These are phyloP conservation scores for Rhopalosiphum padi DNA, from an alignment of 1,140 invertebrate species.

Conservation along the genomic window DNA sequence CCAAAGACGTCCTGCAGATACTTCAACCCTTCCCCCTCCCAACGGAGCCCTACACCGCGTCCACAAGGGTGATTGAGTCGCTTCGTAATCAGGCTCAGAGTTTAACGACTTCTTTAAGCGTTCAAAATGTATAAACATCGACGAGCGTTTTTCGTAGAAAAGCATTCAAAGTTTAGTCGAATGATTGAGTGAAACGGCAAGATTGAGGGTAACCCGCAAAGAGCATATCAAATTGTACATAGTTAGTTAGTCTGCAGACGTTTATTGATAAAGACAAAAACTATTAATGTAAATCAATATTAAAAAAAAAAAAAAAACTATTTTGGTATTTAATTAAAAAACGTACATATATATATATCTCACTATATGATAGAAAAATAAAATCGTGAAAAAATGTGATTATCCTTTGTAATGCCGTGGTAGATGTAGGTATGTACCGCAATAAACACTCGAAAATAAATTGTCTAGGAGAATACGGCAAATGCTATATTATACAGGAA, in stretches of 20 bases:
- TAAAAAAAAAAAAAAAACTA: not conserved
- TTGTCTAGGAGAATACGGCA: not conserved
- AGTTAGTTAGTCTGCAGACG: not conserved
- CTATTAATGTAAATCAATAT: not conserved
- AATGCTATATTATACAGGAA: not conserved
- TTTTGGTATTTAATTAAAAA: not conserved
- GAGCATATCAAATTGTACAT: not conserved
- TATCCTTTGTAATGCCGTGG: not conserved
- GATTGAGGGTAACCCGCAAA: not conserved
- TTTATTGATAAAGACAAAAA: not conserved
- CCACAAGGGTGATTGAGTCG: not conserved
- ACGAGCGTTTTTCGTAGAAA: not conserved
- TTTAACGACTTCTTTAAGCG: not conserved
- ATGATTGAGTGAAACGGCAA: not conserved
- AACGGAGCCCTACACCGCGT: not conserved
- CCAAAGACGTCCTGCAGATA: not conserved
- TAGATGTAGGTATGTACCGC: too few species aligned
- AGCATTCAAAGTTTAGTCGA: not conserved
- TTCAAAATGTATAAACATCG: not conserved
- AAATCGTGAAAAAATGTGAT: not conserved
- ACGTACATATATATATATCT: too few species aligned
- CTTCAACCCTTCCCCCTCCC: fast-evolving
- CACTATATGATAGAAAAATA: not conserved
- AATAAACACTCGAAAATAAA: not conserved
- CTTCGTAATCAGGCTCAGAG: not conserved